Percentiles rank a stretch among this genome's conserved stretches.
Evolutionary conservation across 2,797 vertebrate genomes (phyloP).

Genomic region (Centropyge bicolor): DNA sequence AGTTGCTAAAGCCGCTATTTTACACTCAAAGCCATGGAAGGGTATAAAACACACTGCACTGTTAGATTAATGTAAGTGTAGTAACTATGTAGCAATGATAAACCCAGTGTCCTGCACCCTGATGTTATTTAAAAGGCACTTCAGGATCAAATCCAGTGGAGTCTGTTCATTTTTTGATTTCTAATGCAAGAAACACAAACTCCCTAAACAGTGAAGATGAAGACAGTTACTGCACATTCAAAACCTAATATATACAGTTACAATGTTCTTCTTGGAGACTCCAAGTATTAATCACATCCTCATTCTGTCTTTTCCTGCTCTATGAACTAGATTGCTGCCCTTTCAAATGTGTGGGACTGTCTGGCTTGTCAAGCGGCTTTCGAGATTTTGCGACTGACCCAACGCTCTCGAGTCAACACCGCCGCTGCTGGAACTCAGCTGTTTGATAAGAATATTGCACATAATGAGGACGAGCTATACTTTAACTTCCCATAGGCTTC

Average conservation of each 20-base stretch:
- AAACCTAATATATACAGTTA: not conserved
- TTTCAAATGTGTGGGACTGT: not conserved
- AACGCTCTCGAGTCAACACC: not conserved
- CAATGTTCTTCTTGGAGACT: not conserved
- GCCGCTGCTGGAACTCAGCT: not conserved
- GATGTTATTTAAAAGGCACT: not conserved
- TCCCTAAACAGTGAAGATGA: not conserved
- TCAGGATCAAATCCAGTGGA: too few relatives aligned
- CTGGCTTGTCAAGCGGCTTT: not conserved
- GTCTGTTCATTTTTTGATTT: not conserved
- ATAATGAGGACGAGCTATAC: not conserved
- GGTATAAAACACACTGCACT: not conserved
- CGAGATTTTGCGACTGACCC: not conserved
- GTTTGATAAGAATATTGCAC: not conserved
- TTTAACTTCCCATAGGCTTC: not conserved
- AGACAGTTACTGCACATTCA: not conserved
- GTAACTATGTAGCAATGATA: not conserved
- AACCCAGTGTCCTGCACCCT: not conserved
- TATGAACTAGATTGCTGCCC: not conserved
- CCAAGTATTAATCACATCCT: not conserved
- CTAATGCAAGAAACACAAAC: not conserved
- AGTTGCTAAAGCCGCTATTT: not conserved
- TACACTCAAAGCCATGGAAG: not conserved
- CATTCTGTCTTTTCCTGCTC: not conserved
- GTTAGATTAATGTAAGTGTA: not conserved